phyloP scores from a whole-genome alignment of 2,888 invertebrate genomes.

The Argyresthia albistria region DNA sequence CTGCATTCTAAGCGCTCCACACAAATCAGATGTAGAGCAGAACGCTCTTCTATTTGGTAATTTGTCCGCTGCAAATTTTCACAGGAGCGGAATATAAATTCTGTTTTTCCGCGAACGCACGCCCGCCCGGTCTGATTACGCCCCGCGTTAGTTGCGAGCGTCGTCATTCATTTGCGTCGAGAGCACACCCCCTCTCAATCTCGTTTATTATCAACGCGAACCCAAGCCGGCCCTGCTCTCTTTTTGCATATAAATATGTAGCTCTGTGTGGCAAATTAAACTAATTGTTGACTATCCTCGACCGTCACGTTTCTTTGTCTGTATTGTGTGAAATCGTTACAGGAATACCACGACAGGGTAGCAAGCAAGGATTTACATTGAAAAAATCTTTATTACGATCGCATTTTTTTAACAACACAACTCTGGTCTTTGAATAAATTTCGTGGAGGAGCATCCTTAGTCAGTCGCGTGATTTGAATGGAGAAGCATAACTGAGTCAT shows the following conservation, averaged over 20 bases:
- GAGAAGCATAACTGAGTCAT: too few species aligned
- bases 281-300: too few species aligned
- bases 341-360: too few species aligned
- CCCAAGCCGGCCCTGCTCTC: constrained; percentile 24
- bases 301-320: too few species aligned
- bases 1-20: background rate
- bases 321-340: too few species aligned
- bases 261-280: constrained; percentile 23
- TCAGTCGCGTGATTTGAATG: too few species aligned
- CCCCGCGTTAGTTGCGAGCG: constrained; percentile 31
- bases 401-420: too few species aligned
- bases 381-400: too few species aligned
- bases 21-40: background rate
- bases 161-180: constrained; percentile 62
- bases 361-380: too few species aligned
- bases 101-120: constrained; percentile 53
- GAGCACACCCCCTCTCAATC: constrained; percentile 56
- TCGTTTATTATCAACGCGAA: constrained; percentile 65
- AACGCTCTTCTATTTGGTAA: constrained; percentile 11
- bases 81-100: constrained; percentile 27
- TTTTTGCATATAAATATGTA: constrained; percentile 56
- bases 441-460: too few species aligned
- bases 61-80: constrained; percentile 27
- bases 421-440: too few species aligned
- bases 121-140: constrained; percentile 59